Conservation (phyloP, 2,888 invertebrate genomes). For the Eledona agricola region DNA sequence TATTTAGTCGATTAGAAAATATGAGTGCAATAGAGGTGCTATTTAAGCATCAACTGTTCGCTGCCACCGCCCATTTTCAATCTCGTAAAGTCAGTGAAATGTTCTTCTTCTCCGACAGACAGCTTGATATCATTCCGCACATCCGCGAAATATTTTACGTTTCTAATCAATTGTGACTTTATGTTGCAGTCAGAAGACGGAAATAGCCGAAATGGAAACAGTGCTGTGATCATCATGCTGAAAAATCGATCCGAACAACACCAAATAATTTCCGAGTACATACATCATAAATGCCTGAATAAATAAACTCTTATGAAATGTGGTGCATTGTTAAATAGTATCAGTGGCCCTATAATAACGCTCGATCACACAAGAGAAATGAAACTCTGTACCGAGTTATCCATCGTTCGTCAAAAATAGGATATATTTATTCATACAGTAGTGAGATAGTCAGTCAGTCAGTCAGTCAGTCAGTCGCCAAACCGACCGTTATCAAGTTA, state of each 20-base stretch:
- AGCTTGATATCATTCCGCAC: too few species aligned
- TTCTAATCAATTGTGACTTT: conserved; percentile 14
- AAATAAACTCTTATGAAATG: conserved; percentile 59
- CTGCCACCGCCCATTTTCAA: too few species aligned
- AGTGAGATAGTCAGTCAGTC: too few species aligned
- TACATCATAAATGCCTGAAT: conserved; percentile 45
- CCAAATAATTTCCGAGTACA: conserved; percentile 33
- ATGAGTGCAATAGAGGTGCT: too few species aligned
- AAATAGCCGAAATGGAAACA: conserved; percentile 91
- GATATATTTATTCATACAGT: conserved; percentile 35
- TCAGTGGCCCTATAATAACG: conserved; percentile 43
- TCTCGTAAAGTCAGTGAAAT: too few species aligned
- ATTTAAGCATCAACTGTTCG: too few species aligned
- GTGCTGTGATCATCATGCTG: conserved; percentile 80
- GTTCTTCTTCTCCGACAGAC: too few species aligned
- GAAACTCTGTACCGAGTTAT: conserved; percentile 16
- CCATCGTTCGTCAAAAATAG: conserved; percentile 25
- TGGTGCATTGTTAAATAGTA: conserved; percentile 59
- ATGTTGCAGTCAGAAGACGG: conserved; percentile 66
- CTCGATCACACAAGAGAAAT: conserved; percentile 1
- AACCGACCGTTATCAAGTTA: conserved; percentile 36
- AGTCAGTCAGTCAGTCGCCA: conserved; percentile 35
- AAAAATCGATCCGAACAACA: conserved; percentile 45
- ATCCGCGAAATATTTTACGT: too few species aligned
- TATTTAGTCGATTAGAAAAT: too few species aligned